Evolutionary conservation across 2,113 vertebrate genomes (phyloP).

Genomic region (Pelmatolapia mariae): DNA sequence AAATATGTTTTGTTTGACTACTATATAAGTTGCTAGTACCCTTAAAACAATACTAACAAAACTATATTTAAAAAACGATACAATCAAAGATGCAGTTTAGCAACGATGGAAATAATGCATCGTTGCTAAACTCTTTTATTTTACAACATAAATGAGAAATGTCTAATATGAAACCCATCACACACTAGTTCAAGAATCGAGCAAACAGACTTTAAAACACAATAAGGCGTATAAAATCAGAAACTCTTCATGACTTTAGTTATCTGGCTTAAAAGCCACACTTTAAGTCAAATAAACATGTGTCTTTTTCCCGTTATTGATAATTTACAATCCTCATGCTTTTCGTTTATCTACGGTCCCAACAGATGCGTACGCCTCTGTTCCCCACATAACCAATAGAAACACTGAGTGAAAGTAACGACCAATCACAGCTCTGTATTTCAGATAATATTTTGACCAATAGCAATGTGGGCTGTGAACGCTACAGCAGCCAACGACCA

Average conservation of each 20-base stretch:
- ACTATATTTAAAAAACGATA: neutral
- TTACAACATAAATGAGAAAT: neutral
- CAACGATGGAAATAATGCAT: neutral
- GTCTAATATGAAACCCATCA: neutral
- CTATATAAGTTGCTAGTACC: neutral
- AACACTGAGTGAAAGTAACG: neutral
- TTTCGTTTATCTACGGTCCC: neutral
- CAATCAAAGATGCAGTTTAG: neutral
- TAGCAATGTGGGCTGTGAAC: neutral
- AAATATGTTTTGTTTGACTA: neutral
- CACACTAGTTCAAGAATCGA: neutral
- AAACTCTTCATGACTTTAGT: neutral
- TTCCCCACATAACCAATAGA: slow-evolving; percentile 32
- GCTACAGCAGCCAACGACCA: slow-evolving; percentile 21
- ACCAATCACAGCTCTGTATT: slow-evolving; percentile 49
- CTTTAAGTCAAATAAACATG: neutral
- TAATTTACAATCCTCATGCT: neutral
- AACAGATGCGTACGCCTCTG: neutral
- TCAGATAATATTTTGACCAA: slow-evolving; percentile 1
- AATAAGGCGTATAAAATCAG: neutral
- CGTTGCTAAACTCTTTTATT: neutral
- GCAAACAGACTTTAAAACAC: neutral
- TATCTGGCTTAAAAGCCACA: neutral
- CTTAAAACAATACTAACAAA: neutral
- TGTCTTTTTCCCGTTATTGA: neutral